A percentile compares a stretch with the other conserved stretches of the same genome.
Evolutionary conservation across 2,113 vertebrate genomes (phyloP).

Genomic region (Thamnaconus septentrionalis): DNA sequence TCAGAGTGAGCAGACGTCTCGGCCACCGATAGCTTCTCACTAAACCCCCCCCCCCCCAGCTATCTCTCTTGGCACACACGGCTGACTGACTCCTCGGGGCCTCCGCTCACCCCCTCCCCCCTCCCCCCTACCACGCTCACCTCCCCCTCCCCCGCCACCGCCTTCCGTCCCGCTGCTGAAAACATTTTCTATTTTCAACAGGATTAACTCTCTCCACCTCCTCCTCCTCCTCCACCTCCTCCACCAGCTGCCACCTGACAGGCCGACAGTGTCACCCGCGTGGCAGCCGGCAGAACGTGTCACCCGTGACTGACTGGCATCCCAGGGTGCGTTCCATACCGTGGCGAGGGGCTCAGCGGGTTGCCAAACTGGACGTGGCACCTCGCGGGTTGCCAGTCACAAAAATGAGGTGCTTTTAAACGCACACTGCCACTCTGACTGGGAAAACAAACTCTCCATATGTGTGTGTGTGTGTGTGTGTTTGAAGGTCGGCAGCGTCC

Average conservation of each 20-base stretch:
- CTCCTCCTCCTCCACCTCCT: not conserved
- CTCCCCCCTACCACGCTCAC: too few relatives aligned
- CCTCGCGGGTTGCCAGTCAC: too few relatives aligned
- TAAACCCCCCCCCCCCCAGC: slow-evolving; percentile 22
- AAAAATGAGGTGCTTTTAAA: too few relatives aligned
- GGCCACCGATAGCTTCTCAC: slow-evolving; percentile 40
- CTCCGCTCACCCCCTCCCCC: slow-evolving; percentile 30
- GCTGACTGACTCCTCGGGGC: slow-evolving; percentile 67
- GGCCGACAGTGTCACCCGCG: not conserved
- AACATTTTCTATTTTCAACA: slow-evolving; percentile 68
- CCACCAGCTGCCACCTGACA: slow-evolving; percentile 18
- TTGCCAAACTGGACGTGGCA: too few relatives aligned
- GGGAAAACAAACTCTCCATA: too few relatives aligned
- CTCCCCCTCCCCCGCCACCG: not conserved
- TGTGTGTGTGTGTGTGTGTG: too few relatives aligned
- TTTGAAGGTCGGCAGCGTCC: too few relatives aligned
- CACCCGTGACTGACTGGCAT: slow-evolving; percentile 46
- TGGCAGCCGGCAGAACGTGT: slow-evolving; percentile 40
- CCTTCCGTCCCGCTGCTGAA: slow-evolving; percentile 43
- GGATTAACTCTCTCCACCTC: slow-evolving; percentile 58
- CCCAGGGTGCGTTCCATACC: slow-evolving; percentile 41
- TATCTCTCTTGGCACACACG: slow-evolving; percentile 73
- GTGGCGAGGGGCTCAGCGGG: slow-evolving; percentile 2
- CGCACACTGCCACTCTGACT: too few relatives aligned
- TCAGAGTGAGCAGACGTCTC: slow-evolving; percentile 20